Evolutionary conservation across 2,888 invertebrate genomes (phyloP), one percentile per base, ranked within the genome.

Genomic region (Thelaira solivaga): DNA sequence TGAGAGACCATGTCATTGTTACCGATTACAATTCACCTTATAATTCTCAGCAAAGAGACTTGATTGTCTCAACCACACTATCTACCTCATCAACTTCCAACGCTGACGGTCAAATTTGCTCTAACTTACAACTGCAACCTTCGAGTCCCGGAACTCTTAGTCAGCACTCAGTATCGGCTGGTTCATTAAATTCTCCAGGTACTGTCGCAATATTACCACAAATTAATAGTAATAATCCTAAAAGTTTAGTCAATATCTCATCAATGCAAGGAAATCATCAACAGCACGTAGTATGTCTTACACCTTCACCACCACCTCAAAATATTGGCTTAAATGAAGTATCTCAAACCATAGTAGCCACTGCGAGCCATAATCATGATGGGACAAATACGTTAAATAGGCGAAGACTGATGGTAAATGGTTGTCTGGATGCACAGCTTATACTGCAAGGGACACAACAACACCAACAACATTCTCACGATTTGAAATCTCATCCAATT

Each of bases 1-100:
- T 73, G 4, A 78, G 64, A 2, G 76, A 81, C 7, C 47, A 68
- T 8, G 77, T 81, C 24, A 82, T 83, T 22, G 82, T 82, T 11
- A 81, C 92, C 83, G 93, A 94, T 59, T 97, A 96, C 89, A 96
- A 96, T 83, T 92, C 93, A 36, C 92, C 93, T 22, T 92, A 91
- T 78, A 84, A 84, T 31, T 80, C 84, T 24, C 83, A 83, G 6
- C 83, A 82, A 24, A 81, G 82, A 5, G 84, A 85, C 47, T 72
- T 87, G 10, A 75, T 86, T 3, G 72, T 83, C 65, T 75, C 79
- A 8, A 81, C 79, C n/a, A 74, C 80, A 41, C 67, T 82, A 3
- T 72, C 82, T 80, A 88, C 80, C 84, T 81, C 83, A 51, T 81
- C 82, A 53, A 55, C 81, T 4, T 73, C 82, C 1, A 55, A 55